phyloP scores from a whole-genome alignment of 2,113 vertebrate species.

The Ictalurus furcatus region DNA sequence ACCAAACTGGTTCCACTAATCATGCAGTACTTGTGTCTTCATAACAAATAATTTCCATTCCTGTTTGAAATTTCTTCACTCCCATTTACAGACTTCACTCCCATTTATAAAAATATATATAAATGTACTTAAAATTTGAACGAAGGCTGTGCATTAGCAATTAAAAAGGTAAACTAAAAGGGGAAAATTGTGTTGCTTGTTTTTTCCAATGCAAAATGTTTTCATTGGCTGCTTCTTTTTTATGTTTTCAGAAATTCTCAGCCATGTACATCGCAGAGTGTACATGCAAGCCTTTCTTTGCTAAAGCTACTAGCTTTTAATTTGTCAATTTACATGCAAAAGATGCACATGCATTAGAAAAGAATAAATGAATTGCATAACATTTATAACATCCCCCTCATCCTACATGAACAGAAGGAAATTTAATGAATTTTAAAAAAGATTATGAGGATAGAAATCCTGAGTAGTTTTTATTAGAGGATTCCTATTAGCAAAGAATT shows the following conservation, averaged over 20 bases:
- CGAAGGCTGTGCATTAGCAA: neutral
- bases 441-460: constrained; percentile 42
- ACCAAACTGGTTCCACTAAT: neutral
- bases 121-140: neutral
- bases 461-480: constrained; percentile 38
- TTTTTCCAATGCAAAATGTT: neutral
- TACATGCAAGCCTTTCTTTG: neutral
- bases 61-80: neutral
- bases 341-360: neutral
- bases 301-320: constrained; percentile 3
- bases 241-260: neutral
- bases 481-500: constrained; percentile 37
- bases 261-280: neutral
- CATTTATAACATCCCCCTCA: constrained; percentile 22
- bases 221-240: no score
- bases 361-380: constrained; percentile 27
- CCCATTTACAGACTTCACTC: neutral
- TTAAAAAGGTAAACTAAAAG: neutral
- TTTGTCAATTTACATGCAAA: constrained; percentile 17
- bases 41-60: neutral
- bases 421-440: constrained; percentile 36
- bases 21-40: neutral
- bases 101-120: neutral
- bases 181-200: neutral
- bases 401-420: constrained; percentile 12